Percentiles rank a stretch among this genome's conserved stretches.
Conservation (phyloP, 2,113 vertebrate species). For the Lepidothrix coronata region DNA sequence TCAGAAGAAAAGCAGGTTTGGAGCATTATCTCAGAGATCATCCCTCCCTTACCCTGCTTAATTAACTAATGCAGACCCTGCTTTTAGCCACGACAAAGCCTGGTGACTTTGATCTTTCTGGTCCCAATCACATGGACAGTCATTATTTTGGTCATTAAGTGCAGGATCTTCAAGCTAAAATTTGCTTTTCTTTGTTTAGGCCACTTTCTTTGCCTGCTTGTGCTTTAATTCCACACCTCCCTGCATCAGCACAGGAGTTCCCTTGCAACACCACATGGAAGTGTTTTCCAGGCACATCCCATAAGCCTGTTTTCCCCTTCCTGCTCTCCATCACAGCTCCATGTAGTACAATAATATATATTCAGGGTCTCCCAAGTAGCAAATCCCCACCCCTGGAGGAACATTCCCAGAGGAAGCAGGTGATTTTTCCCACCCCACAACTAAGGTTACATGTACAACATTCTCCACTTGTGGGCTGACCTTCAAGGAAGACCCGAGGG, state of each 20-base stretch:
- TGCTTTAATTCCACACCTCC: not conserved
- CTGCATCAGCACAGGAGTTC: not conserved
- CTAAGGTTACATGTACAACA: not conserved
- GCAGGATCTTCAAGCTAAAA: not conserved
- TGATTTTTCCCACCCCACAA: not conserved
- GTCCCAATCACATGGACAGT: not conserved
- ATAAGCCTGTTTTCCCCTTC: not conserved
- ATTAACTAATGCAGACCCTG: not conserved
- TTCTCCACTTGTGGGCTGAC: not conserved
- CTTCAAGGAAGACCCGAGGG: not conserved
- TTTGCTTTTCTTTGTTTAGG: not conserved
- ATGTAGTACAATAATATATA: no score
- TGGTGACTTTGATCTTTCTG: not conserved
- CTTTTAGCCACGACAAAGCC: not conserved
- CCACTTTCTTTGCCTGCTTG: not conserved
- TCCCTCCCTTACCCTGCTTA: not conserved
- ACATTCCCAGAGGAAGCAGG: not conserved
- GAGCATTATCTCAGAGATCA: not conserved
- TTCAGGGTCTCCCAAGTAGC: not conserved
- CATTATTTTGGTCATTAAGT: not conserved
- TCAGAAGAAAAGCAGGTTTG: not conserved
- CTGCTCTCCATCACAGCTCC: not conserved
- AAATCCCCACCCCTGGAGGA: not conserved
- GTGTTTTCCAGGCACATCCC: not conserved
- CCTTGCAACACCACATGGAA: rapidly evolving